Evolutionary conservation across 2,113 vertebrate species (phyloP).

Genomic region (Tragelaphus imberbis): DNA sequence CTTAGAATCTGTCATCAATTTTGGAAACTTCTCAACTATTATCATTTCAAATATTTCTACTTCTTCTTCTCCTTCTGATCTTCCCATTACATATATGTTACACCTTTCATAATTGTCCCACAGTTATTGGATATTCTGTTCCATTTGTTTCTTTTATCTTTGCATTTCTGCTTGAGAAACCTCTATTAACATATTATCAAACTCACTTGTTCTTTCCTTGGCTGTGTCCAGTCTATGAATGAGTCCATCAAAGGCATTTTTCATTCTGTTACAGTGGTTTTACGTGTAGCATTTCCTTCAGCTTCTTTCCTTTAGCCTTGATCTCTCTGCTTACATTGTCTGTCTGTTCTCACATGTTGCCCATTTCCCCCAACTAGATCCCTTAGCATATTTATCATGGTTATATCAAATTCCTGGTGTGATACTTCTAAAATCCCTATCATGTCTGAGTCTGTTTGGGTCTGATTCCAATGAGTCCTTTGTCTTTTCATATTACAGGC

Average conservation of each 20-base stretch:
- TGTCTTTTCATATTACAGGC: not conserved
- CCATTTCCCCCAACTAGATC: not conserved
- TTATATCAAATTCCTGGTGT: not conserved
- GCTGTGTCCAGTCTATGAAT: not conserved
- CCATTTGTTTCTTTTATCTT: not conserved
- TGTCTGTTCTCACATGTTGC: not conserved
- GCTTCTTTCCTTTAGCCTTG: not conserved
- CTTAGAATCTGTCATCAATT: not conserved
- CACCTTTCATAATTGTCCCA: not conserved
- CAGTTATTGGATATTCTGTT: not conserved
- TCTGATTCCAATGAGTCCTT: not conserved
- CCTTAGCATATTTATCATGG: not conserved
- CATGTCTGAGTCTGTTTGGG: not conserved
- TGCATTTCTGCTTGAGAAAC: not conserved
- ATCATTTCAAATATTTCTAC: not conserved
- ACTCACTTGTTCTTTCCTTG: not conserved
- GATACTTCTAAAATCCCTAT: not conserved
- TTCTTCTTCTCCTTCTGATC: not conserved
- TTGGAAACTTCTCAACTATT: not conserved
- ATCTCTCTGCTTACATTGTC: not conserved
- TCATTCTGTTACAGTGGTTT: not conserved
- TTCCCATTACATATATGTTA: not conserved
- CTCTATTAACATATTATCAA: not conserved
- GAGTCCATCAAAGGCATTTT: not conserved
- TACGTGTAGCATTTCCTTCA: not conserved